phyloP scores from a whole-genome alignment of 2,888 invertebrate species.

The Hololepta plana region DNA sequence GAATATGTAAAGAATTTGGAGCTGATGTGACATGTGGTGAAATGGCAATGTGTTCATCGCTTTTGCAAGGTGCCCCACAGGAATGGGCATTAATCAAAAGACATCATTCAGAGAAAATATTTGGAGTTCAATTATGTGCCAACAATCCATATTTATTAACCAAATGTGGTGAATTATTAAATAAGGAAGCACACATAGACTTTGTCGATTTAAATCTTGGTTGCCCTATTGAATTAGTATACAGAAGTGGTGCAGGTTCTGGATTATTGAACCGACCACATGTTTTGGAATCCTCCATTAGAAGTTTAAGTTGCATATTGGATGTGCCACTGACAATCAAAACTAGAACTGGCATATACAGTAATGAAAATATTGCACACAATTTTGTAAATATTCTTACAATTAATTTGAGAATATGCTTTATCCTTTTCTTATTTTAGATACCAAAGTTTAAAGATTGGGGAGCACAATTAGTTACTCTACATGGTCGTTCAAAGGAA shows the following conservation, averaged over 20 bases:
- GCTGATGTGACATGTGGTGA: slow-evolving; percentile 95
- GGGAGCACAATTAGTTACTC: slow-evolving; percentile 76
- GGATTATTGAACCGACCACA: slow-evolving; percentile 58
- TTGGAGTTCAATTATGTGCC: slow-evolving; percentile 72
- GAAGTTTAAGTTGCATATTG: slow-evolving; percentile 49
- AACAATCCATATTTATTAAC: slow-evolving; percentile 74
- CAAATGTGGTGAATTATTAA: slow-evolving; percentile 72
- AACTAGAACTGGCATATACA: slow-evolving; percentile 81
- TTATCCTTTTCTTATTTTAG: slow-evolving; percentile 12
- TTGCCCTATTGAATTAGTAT: slow-evolving; percentile 93
- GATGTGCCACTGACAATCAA: slow-evolving; percentile 81
- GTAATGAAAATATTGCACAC: slow-evolving; percentile 78
- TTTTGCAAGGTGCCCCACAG: slow-evolving; percentile 49
- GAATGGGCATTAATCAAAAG: slow-evolving; percentile 91
- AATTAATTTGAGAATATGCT: slow-evolving; percentile 1
- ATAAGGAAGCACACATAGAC: slow-evolving; percentile 70
- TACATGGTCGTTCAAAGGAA: slow-evolving; percentile 88
- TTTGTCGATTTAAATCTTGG: slow-evolving; percentile 95
- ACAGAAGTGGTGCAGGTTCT: slow-evolving; percentile 76
- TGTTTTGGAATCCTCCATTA: slow-evolving; percentile 63
- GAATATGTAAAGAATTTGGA: slow-evolving; percentile 88
- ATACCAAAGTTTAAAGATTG: slow-evolving; percentile 62
- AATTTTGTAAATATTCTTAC: slow-evolving; percentile 32
- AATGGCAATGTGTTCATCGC: slow-evolving; percentile 59
- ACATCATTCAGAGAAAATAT: slow-evolving; percentile 55